A percentile compares a stretch with the other conserved stretches of the same genome.
Conservation (phyloP, 2,113 vertebrate genomes). For the Zingel zingel region DNA sequence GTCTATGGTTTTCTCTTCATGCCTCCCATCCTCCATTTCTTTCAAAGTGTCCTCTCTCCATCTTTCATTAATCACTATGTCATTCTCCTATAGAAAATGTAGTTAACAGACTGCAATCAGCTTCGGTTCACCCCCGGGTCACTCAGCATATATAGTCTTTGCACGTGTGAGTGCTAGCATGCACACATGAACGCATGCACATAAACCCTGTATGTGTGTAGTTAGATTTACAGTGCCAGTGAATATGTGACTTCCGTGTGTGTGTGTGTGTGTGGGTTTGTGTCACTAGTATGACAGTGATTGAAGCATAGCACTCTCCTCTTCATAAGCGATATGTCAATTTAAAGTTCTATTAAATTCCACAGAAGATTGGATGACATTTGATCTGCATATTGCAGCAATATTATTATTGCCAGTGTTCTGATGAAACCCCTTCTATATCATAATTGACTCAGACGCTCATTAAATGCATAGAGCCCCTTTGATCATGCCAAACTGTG, state of each 20-base stretch:
- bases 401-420: conserved; percentile 29
- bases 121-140: conserved; percentile 73
- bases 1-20: conserved; percentile 27
- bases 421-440: conserved; percentile 26
- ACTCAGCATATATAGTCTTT: conserved; percentile 28
- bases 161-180: not conserved
- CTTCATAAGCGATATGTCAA: conserved; percentile 50
- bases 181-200: not conserved
- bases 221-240: conserved; percentile 11
- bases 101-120: conserved; percentile 77
- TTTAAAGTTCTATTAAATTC: conserved; percentile 59
- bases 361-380: conserved; percentile 36
- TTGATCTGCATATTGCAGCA: conserved; percentile 62
- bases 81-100: conserved; percentile 67
- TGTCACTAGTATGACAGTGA: conserved; percentile 31
- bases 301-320: conserved; percentile 15
- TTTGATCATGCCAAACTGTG: conserved; percentile 4
- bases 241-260: not conserved
- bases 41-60: conserved; percentile 22
- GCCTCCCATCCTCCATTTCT: conserved; percentile 10
- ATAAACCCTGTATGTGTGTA: conserved; percentile 3
- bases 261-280: not conserved
- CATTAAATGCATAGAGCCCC: conserved; percentile 3
- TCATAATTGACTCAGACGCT: conserved; percentile 4
- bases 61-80: conserved; percentile 67